Base-by-base conservation (phyloP, 2,888 invertebrate species). In the Micoletzkya japonica region DNA sequence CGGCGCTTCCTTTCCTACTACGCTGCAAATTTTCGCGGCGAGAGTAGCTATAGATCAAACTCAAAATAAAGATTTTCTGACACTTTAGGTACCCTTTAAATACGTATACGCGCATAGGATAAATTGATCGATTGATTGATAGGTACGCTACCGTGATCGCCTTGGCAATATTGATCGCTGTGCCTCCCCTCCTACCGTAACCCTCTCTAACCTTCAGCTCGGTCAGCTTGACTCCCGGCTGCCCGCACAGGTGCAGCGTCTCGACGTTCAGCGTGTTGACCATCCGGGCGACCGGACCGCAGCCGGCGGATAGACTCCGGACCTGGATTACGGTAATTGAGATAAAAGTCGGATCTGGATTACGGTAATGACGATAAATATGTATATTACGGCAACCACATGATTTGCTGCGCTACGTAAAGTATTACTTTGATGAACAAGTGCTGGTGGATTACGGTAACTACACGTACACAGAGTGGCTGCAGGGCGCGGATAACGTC, bases 191-290 rank as follows among this genome's bases (percentile, higher is more conserved):
- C 20, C 10, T 52, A n/a, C 52, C 14, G 24, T 14, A 17, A 14
- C 52, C 24, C 14, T 14, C n/a, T n/a, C 26, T 32, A 4, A 68
- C 68, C 26, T 14, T 24, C 10, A 68, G 44, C 4, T 56, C 58
- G 20, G 57, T 26, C 30, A 68, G 44, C 36, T 34, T 20, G n/a
- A 68, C 58, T 26, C 68, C 68, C 10, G 68, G 68, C 24, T 57
- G 57, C 0, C 68, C 68, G 24, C 24, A 17, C 34, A 68, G 57
- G 58, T 68, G 68, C 1, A 68, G 44, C 44, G 58, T 58, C 49
- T 57, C 68, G 14, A 68, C 58, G 44, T 68, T 58, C 32, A 68
- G 58, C 1, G 57, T 20, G 34, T 50, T 30, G 24, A 50, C 34
- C n/a, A 68, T 6, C 1, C 39, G 24, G 49, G 30, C 34, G 10